Percentiles rank a stretch among this genome's conserved stretches.
Evolutionary conservation across 2,113 vertebrate species (phyloP).

Genomic region (Mesitornis unicolor): DNA sequence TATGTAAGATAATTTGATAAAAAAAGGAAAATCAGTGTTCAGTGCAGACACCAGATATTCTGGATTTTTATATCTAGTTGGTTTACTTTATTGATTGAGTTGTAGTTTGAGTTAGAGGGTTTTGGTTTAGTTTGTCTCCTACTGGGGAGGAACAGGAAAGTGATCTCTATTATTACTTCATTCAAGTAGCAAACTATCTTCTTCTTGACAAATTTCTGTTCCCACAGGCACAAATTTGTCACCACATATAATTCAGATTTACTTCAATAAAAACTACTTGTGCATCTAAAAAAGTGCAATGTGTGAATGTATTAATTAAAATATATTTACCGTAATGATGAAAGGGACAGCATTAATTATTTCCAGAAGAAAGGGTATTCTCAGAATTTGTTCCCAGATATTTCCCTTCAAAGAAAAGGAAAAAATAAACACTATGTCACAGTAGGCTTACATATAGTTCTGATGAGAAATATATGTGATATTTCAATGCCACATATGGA

Average conservation of each 20-base stretch:
- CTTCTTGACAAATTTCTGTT: not conserved
- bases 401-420: conserved; percentile 78
- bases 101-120: not conserved
- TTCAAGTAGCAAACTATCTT: not conserved
- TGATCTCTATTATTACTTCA: not conserved
- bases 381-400: conserved; percentile 85
- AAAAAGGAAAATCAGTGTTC: not conserved
- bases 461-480: not conserved
- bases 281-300: not conserved
- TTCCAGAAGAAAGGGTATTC: conserved; percentile 85
- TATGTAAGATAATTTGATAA: not conserved
- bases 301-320: not conserved
- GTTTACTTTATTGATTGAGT: not conserved
- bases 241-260: not conserved
- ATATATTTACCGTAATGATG: conserved; percentile 80
- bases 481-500: not conserved
- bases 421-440: not conserved
- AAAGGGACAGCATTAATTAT: conserved; percentile 86
- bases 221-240: not conserved
- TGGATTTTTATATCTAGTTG: not conserved
- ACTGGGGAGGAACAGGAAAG: not conserved
- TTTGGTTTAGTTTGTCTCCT: not conserved
- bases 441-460: not conserved
- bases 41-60: not conserved
- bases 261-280: not conserved